Conservation (phyloP, 2,113 vertebrate species). For the Rhadina sibilatrix region DNA sequence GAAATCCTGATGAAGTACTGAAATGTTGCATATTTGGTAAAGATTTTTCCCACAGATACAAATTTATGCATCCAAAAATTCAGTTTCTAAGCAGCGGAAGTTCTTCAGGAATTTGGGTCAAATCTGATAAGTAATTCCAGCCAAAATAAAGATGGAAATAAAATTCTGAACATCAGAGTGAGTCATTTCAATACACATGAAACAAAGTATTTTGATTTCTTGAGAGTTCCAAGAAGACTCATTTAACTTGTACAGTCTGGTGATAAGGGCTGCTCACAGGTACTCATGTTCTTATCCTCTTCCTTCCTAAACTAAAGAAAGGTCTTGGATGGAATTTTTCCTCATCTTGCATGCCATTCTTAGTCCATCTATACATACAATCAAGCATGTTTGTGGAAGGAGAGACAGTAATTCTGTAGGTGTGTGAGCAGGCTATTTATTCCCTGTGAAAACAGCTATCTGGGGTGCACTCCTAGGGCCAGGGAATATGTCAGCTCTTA, state of each 20-base stretch:
- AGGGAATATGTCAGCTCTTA: neutral
- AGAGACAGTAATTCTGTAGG: neutral
- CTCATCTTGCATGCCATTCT: neutral
- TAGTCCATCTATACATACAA: rapidly evolving
- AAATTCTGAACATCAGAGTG: neutral
- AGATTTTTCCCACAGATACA: neutral
- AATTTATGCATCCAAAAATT: neutral
- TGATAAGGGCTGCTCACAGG: neutral
- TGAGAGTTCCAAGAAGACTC: neutral
- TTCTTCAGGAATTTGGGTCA: conserved; percentile 40
- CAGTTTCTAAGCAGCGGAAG: conserved; percentile 25
- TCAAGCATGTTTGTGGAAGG: neutral
- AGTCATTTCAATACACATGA: neutral
- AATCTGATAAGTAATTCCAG: conserved; percentile 20
- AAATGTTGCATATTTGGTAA: neutral
- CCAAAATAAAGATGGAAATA: conserved; percentile 32
- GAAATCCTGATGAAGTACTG: neutral
- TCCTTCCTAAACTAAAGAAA: neutral
- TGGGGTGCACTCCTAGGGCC: neutral
- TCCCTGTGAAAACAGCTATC: neutral
- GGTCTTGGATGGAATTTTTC: neutral
- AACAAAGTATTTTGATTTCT: conserved; percentile 1
- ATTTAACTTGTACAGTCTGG: neutral
- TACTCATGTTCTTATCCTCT: neutral
- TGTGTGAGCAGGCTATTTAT: neutral